Percentiles rank a stretch among this genome's conserved stretches.
These are phyloP conservation scores for Fabriciana adippe DNA, from an alignment of 2,888 invertebrate genomes.

Conservation along the genomic window DNA sequence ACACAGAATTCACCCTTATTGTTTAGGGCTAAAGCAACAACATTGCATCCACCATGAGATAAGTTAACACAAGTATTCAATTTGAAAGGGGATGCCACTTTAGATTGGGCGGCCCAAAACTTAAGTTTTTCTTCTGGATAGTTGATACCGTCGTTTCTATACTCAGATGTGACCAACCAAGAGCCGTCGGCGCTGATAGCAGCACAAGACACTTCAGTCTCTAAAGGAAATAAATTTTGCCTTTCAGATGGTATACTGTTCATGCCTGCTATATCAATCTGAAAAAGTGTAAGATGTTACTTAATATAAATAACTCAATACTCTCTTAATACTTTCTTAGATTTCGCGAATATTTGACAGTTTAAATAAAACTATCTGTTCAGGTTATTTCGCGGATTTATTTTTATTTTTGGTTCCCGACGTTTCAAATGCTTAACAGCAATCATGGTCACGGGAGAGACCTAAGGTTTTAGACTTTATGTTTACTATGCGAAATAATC, in stretches of 20 bases:
- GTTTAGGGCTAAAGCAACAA: constrained; percentile 65
- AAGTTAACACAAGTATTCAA: constrained; percentile 72
- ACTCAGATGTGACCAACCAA: constrained; percentile 75
- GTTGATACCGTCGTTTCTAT: constrained; percentile 67
- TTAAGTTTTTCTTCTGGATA: constrained; percentile 74
- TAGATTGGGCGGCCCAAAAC: constrained; percentile 61
- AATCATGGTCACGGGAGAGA: too few species aligned
- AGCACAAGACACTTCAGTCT: constrained; percentile 72
- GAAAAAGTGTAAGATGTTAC: constrained; percentile 26
- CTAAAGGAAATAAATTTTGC: constrained; percentile 68
- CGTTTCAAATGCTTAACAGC: too few species aligned
- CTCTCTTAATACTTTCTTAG: too few species aligned
- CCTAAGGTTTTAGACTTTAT: too few species aligned
- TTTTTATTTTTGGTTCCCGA: too few species aligned
- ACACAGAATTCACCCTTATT: constrained; percentile 67
- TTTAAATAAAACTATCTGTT: too few species aligned
- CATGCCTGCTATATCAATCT: constrained; percentile 75
- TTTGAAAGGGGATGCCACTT: constrained; percentile 55
- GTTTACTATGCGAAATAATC: too few species aligned
- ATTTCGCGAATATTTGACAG: too few species aligned
- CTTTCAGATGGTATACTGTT: constrained; percentile 69
- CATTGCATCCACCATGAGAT: constrained; percentile 71
- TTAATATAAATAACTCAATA: too few species aligned
- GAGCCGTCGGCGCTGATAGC: constrained; percentile 64
- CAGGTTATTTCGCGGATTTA: too few species aligned